Conservation (phyloP, 2,113 vertebrate genomes). For the Myanophis thanlyinensis region DNA sequence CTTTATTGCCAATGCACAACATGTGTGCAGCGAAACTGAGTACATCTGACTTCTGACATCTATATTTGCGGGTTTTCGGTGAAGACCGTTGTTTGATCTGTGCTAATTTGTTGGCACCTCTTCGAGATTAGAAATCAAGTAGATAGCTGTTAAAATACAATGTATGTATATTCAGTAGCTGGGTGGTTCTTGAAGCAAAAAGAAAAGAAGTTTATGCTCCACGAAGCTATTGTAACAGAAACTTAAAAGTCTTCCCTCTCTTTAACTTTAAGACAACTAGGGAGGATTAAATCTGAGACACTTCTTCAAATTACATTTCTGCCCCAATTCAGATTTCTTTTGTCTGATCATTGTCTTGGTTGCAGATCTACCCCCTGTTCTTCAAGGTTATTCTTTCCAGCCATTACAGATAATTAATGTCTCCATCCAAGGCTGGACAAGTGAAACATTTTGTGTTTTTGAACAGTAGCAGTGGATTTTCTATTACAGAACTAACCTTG, state of each 20-base stretch:
- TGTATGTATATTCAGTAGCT: slow-evolving; percentile 6
- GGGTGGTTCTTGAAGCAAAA: background rate
- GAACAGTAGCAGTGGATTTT: background rate
- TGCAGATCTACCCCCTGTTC: background rate
- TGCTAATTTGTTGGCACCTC: background rate
- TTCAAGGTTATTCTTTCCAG: background rate
- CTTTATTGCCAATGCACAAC: no score
- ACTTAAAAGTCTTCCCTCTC: background rate
- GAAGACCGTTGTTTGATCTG: slow-evolving; percentile 30
- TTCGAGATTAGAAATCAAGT: slow-evolving; percentile 40
- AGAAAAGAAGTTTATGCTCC: background rate
- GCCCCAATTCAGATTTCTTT: background rate
- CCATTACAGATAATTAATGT: background rate
- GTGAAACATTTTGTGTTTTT: background rate
- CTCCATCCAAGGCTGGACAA: background rate
- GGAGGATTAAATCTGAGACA: background rate
- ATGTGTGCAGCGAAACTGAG: no score
- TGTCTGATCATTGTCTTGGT: background rate
- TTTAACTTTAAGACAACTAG: background rate
- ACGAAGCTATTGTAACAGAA: background rate
- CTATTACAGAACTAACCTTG: background rate
- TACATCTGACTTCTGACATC: no score
- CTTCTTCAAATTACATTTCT: background rate
- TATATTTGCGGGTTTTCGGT: slow-evolving; percentile 37
- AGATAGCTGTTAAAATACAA: slow-evolving; percentile 22